A percentile compares a stretch with the other conserved stretches of the same genome.
phyloP scores from a whole-genome alignment of 1,140 invertebrate species.

The Idris sp. region DNA sequence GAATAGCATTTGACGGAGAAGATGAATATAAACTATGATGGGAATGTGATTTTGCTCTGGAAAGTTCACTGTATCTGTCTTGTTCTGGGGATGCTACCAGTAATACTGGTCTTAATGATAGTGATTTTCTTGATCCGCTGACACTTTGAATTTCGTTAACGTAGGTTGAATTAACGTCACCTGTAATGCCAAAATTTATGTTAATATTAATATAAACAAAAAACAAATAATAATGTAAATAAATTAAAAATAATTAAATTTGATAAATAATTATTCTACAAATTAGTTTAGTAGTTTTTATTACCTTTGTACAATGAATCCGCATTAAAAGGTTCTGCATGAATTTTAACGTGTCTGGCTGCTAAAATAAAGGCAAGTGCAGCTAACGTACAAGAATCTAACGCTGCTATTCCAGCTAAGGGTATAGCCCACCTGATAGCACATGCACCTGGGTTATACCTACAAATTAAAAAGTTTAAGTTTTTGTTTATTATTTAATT shows the following conservation, averaged over 20 bases:
- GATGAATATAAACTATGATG: slow-evolving; percentile 76
- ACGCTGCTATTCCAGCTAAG: slow-evolving; percentile 92
- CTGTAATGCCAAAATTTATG: slow-evolving; percentile 75
- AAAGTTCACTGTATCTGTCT: slow-evolving; percentile 76
- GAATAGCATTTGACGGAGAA: slow-evolving; percentile 72
- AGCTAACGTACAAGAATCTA: slow-evolving; percentile 93
- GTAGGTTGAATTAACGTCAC: slow-evolving; percentile 92
- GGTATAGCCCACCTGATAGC: slow-evolving; percentile 96
- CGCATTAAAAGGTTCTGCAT: slow-evolving; percentile 87
- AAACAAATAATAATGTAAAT: too few relatives aligned
- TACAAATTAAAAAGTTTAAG: slow-evolving; percentile 52
- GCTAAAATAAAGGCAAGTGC: slow-evolving; percentile 96
- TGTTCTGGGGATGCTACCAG: slow-evolving; percentile 84
- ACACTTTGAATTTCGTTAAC: slow-evolving; percentile 88
- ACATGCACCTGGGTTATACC: slow-evolving; percentile 87
- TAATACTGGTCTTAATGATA: slow-evolving; percentile 91
- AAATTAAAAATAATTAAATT: background rate
- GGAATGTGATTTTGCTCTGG: slow-evolving; percentile 76
- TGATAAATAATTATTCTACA: background rate
- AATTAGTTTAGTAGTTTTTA: slow-evolving; percentile 2
- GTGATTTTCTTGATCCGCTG: slow-evolving; percentile 89
- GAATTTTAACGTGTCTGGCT: slow-evolving; percentile 89
- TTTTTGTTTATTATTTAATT: too few relatives aligned
- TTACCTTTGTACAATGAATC: slow-evolving; percentile 81
- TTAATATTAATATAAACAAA: background rate